Conservation (phyloP, 2,113 vertebrate species). For the Mus pahari region DNA sequence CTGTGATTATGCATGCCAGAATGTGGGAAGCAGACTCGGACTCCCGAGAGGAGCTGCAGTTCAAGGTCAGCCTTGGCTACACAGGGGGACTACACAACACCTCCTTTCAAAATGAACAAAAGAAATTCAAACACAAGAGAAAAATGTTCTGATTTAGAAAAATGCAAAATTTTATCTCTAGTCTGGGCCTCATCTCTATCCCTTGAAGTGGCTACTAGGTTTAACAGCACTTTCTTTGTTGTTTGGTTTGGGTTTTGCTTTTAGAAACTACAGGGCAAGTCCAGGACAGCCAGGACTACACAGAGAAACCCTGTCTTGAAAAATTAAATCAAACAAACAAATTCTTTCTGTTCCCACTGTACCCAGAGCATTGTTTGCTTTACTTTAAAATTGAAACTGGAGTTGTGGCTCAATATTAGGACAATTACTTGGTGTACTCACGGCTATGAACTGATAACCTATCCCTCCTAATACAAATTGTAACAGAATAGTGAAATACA, state of each 20-base stretch:
- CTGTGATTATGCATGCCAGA: no score
- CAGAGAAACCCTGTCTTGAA: neutral
- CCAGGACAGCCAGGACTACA: neutral
- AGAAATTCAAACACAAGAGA: neutral
- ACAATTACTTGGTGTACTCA: neutral
- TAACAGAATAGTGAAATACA: neutral
- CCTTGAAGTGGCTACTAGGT: neutral
- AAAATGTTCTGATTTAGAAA: slow-evolving; percentile 38
- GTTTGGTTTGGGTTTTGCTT: no score
- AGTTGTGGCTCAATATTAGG: neutral
- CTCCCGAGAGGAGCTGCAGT: neutral
- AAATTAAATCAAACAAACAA: neutral
- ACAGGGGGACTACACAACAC: neutral
- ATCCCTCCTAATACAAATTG: neutral
- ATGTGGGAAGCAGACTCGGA: neutral
- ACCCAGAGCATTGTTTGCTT: slow-evolving; percentile 1
- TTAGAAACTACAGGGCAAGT: neutral
- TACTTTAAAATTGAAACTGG: neutral
- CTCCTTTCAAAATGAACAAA: neutral
- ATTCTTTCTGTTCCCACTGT: neutral
- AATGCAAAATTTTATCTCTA: slow-evolving; percentile 33
- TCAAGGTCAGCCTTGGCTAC: neutral
- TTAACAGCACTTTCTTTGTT: neutral
- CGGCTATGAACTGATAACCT: neutral
- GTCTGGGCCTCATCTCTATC: neutral